Base-by-base conservation (phyloP, 2,113 vertebrate genomes). In the Catharus fuscescens region DNA sequence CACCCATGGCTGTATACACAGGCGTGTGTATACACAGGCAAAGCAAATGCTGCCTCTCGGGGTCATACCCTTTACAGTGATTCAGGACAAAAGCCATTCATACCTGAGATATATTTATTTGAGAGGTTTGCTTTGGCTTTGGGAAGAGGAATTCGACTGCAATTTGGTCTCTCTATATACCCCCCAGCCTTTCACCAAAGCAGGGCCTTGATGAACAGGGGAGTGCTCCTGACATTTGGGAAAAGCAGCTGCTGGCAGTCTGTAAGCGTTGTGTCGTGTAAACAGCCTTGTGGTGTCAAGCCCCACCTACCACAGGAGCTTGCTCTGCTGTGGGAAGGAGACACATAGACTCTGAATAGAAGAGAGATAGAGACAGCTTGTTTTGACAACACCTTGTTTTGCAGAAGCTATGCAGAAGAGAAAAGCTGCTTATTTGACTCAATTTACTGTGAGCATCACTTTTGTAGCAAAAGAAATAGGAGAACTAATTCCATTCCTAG, bases 1-100 rank as follows among this genome's bases (percentile, higher is more conserved):
- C 0, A 1, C 0, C 0, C 40, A 19, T 11, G 13, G 9, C 47
- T 79, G 5, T 17, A 17, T 3, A 24, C 5, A 50, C 5, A 50
- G 14, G 16, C 14, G n/a, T 12, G 32, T 86, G 5, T 11, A 31
- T 5, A 18, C 2, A 65, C 6, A 53, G 24, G 12, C 32, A 81
- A 88, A 72, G 25, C 9, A 81, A 76, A 42, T 9, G 16, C 31
- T 93, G 53, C 12, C 12, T 11, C 21, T 66, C 3, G 10, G 12
- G 7, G 26, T 36, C 28, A 42, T 17, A 28, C 4, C 42, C 23
- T 52, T 42, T 12, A n/a, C 25, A 50, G 38, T 31, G 4, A 21
- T 44, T 42, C 28, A 65, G 50, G 20, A 20, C n/a, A 80, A 67
- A 26, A 20, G 29, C 25, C 16, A 28, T 21, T 52, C 12, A 36